These are phyloP conservation scores for Gavialis gangeticus DNA, from an alignment of 2,113 vertebrate species.

Conservation along the genomic window DNA sequence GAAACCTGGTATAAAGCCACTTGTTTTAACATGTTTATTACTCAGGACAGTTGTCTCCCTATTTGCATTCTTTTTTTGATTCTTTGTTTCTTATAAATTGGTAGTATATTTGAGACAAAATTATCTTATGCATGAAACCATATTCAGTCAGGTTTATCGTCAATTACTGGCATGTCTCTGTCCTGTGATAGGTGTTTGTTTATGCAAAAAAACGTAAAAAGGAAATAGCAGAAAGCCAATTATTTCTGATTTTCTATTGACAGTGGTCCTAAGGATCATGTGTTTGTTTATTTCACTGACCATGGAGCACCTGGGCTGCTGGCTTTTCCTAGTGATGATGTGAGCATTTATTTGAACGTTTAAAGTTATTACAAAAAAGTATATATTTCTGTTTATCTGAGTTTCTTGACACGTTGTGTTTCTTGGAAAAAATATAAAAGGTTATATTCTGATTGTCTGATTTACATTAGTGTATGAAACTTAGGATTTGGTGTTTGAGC, in stretches of 20 bases:
- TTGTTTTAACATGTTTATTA: rapidly evolving
- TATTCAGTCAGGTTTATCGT: neutral
- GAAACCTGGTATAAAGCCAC: neutral
- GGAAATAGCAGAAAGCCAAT: neutral
- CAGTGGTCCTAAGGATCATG: constrained; percentile 93
- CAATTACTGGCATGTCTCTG: neutral
- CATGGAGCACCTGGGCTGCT: constrained; percentile 92
- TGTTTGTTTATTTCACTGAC: constrained; percentile 97
- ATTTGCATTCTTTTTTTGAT: neutral
- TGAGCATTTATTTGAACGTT: constrained; percentile 71
- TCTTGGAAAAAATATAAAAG: neutral
- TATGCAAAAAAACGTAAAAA: neutral
- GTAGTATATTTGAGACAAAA: neutral
- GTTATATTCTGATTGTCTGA: neutral
- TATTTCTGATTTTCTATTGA: constrained; percentile 41
- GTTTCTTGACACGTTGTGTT: neutral
- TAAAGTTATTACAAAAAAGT: neutral
- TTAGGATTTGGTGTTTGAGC: neutral
- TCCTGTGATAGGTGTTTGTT: neutral
- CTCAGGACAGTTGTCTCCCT: neutral
- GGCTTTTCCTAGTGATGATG: constrained; percentile 91
- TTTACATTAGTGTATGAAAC: neutral
- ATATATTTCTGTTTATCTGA: neutral
- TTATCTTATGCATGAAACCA: neutral
- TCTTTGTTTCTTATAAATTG: neutral